A percentile compares a stretch with the other conserved stretches of the same genome.
Evolutionary conservation across 1,140 invertebrate species (phyloP).

Genomic region (Drosophila pandora): DNA sequence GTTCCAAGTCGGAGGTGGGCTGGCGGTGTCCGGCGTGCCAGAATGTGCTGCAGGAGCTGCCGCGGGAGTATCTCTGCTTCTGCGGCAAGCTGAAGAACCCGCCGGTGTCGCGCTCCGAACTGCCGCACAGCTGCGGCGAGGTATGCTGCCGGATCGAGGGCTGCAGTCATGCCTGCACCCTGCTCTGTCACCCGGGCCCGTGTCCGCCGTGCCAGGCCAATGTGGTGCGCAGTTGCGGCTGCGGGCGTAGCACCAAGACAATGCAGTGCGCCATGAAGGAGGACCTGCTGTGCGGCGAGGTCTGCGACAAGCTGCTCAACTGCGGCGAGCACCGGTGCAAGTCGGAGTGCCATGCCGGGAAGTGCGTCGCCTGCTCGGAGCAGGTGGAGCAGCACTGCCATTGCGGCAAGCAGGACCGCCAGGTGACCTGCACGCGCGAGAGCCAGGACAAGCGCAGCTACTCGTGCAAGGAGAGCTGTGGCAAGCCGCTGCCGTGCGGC

Average conservation of each 20-base stretch:
- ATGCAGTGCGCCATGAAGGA: constrained; percentile 89
- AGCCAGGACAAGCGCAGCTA: constrained; percentile 83
- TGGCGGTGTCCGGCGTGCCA: constrained; percentile 98
- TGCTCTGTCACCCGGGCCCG: constrained; percentile 96
- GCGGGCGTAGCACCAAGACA: constrained; percentile 88
- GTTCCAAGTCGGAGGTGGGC: constrained; percentile 89
- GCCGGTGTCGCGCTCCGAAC: constrained; percentile 89
- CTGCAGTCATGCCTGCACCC: constrained; percentile 93
- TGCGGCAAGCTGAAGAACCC: constrained; percentile 91
- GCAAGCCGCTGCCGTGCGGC: constrained; percentile 88
- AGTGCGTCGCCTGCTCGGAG: constrained; percentile 88
- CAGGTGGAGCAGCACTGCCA: constrained; percentile 85
- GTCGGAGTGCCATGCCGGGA: constrained; percentile 90
- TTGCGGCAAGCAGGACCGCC: constrained; percentile 83
- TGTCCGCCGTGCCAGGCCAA: constrained; percentile 91
- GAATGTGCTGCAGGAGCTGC: constrained; percentile 88
- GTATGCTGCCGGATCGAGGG: constrained; percentile 88
- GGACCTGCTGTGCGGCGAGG: constrained; percentile 88
- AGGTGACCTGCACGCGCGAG: constrained; percentile 85
- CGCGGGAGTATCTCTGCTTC: constrained; percentile 92
- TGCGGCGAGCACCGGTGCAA: constrained; percentile 91
- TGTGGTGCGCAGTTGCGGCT: constrained; percentile 88
- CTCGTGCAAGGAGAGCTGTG: constrained; percentile 89
- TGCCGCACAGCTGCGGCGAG: constrained; percentile 95
- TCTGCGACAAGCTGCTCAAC: constrained; percentile 89